These are phyloP conservation scores for Mus musculus DNA, from an alignment of 2,113 vertebrate genomes.

Conservation along the genomic window DNA sequence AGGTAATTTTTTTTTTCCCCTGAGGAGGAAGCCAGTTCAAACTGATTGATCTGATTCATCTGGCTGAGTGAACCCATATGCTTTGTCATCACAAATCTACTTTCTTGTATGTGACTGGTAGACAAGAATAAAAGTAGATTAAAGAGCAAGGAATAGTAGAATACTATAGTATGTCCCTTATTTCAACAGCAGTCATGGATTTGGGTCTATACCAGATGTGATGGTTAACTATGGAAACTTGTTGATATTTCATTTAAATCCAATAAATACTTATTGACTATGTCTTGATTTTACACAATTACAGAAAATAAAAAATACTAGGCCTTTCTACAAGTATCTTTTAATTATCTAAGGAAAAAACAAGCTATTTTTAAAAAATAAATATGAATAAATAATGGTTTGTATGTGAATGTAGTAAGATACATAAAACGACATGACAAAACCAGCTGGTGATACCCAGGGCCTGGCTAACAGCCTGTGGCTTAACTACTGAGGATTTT, in stretches of 20 bases:
- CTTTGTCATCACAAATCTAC: constrained; percentile 31
- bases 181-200: constrained; percentile 19
- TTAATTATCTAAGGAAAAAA: constrained; percentile 3
- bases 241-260: constrained; percentile 57
- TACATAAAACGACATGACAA: not conserved
- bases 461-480: not conserved
- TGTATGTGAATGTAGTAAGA: not conserved
- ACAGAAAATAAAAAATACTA: constrained; percentile 5
- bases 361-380: constrained; percentile 21
- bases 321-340: not conserved
- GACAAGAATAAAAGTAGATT: constrained; percentile 54
- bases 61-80: not conserved
- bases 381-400: constrained; percentile 15
- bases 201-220: constrained; percentile 31
- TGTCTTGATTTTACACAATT: constrained; percentile 43
- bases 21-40: constrained; percentile 21
- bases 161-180: not conserved
- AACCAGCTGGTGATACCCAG: not conserved
- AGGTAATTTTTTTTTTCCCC: not conserved
- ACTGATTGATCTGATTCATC: constrained; percentile 26
- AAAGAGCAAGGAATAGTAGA: not conserved
- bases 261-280: not conserved
- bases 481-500: not conserved
- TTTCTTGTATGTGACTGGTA: constrained; percentile 35
- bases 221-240: not conserved